Base-by-base conservation (phyloP, 2,797 vertebrate species). In the Sorex maritimensis region DNA sequence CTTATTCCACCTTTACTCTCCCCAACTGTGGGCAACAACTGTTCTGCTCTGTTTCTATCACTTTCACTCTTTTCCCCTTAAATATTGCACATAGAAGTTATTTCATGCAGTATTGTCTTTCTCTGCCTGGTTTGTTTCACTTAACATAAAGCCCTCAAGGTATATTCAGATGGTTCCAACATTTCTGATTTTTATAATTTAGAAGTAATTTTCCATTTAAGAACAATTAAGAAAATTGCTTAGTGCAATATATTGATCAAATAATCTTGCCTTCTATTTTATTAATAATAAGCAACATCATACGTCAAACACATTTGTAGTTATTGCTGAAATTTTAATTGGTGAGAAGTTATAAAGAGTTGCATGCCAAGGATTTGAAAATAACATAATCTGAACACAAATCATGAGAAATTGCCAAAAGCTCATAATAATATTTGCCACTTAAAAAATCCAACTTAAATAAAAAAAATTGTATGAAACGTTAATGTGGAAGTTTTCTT, bases 191-290 rank as follows among this genome's bases (percentile, higher is more conserved):
- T 81, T 26, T 83, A 13, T 55, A 84, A 80, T 17, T 93, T 68
- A 86, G 83, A 88, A 92, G 83, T 90, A 82, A 19, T 11, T 80
- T 85, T 68, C 81, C 13, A 38, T 74, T 82, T 77, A 83, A 79
- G 75, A 95, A 58, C 11, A 85, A 69, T 61, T 17, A 77, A 65
- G 14, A 86, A 28, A 68, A 49, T 65, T 87, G 58, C 58, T 90
- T 44, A 67, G 34, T 30, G 46, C 0, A 30, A 5, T 74, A 24
- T 65, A 65, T 13, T 69, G 13, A 19, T 15, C 69, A 24, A 87
- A 86, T 44, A 68, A 23, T 3, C 9, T 30, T n/a, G 30, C 38
- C 9, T 6, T 78, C 90, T 79, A 69, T 75, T 73, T 68, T 82
- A 58, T 23, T 88, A 83, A 74, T 58, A 8, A 14, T 73, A 52